Base-by-base conservation (phyloP, 2,797 vertebrate species). In the Scomberomorus guttatus region DNA sequence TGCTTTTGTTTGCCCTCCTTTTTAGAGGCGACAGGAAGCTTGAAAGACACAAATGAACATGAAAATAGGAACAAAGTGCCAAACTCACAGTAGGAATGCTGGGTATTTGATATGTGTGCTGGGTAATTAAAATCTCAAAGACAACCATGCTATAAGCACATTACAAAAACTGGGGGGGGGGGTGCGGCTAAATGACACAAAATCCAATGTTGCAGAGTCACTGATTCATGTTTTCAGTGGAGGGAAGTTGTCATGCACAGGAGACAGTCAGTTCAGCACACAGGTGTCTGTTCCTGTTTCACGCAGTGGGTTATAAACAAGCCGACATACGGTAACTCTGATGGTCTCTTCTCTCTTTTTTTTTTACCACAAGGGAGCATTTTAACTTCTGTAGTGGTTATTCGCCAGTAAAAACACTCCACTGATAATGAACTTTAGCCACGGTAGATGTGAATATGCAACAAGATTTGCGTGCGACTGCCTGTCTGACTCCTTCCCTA, bases 1-100 rank as follows among this genome's bases (percentile, higher is more conserved):
- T 87, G 93, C 96, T 96, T 97, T 98, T 97, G 96, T 97, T 94
- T 94, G 90, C 87, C 85, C 92, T 91, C 86, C 89, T 12, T 90
- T 76, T 77, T 66, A 81, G 90, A 92, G 89, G 72, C 86, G 90
- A 95, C 88, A 90, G 92, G 95, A 95, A 94, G 93, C 91, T 87
- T 92, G 91, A 96, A 91, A 92, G 89, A 94, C 93, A 90, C 94
- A 95, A 95, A 96, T 93, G 95, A 95, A 96, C 95, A 96, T 92
- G 91, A 94, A 96, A 95, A 96, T 77, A 79, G 94, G 95, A 96
- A 97, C 95, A 96, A 96, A 96, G 95, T 96, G 91, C 80, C 80
- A 90, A 87, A 90, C 87, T 91, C 89, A 91, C 93, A 92, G 91
- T 86, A 67, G 92, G 77, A 90, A 91, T 84, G 91, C 88, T 1